Percentiles rank a stretch among this genome's conserved stretches.
Conservation (phyloP, 2,888 invertebrate genomes). For the Volucella inanis region DNA sequence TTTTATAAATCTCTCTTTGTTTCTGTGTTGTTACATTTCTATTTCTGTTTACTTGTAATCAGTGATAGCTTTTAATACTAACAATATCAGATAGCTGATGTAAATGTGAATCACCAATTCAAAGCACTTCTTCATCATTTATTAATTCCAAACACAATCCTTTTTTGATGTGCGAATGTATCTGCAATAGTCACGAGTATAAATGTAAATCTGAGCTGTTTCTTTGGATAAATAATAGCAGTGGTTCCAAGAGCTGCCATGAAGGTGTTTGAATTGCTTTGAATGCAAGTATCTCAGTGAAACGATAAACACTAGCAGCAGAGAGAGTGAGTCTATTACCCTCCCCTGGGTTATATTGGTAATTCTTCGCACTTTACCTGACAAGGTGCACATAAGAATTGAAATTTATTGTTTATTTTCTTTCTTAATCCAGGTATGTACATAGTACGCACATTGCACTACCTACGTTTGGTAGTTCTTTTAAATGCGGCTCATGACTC, state of each 20-base stretch:
- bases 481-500: conserved; percentile 52
- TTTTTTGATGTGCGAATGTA: not conserved
- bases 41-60: not conserved
- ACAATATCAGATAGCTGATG: conserved; percentile 11
- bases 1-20: too few species aligned
- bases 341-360: conserved; percentile 20
- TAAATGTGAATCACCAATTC: conserved; percentile 27
- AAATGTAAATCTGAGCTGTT: conserved; percentile 5
- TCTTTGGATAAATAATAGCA: not conserved
- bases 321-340: conserved; percentile 29
- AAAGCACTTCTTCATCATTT: not conserved
- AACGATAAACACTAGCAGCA: conserved; percentile 26
- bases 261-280: conserved; percentile 23
- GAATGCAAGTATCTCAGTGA: conserved; percentile 11
- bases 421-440: conserved; percentile 9
- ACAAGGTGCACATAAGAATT: conserved; percentile 35
- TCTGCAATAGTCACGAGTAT: not conserved
- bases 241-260: not conserved
- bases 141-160: conserved; percentile 8
- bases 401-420: conserved; percentile 21
- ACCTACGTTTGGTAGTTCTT: conserved; percentile 16
- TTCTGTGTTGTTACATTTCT: too few species aligned
- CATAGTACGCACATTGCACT: conserved; percentile 35
- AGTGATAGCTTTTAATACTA: not conserved
- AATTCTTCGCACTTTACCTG: conserved; percentile 32